phyloP scores from a whole-genome alignment of 1,140 invertebrate species.

The Euwallacea similis region DNA sequence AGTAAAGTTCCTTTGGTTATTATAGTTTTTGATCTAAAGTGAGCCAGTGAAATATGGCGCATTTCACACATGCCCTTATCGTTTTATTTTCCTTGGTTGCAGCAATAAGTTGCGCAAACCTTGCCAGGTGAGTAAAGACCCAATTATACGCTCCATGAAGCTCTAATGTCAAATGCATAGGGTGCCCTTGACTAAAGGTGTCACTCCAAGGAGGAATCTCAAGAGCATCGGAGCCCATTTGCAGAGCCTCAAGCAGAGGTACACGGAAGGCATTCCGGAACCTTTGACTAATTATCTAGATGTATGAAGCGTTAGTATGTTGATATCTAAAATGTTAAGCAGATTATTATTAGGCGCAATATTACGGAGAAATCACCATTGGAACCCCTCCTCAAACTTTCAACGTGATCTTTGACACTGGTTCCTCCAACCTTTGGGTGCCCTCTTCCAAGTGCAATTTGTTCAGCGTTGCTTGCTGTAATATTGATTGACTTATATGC shows the following conservation, averaged over 20 bases:
- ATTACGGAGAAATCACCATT: constrained; percentile 93
- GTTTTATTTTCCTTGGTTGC: constrained; percentile 14
- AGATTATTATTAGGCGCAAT: constrained; percentile 76
- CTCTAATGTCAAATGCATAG: constrained; percentile 55
- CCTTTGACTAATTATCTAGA: constrained; percentile 92
- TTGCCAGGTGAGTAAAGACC: background rate
- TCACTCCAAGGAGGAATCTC: constrained; percentile 70
- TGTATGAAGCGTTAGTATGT: constrained; percentile 57
- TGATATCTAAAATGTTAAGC: background rate
- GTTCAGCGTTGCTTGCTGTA: constrained; percentile 93
- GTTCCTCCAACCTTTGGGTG: constrained; percentile 98
- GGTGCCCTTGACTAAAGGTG: constrained; percentile 73
- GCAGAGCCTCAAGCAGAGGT: constrained; percentile 6
- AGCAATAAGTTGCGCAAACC: constrained; percentile 5
- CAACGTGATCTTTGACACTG: constrained; percentile 96
- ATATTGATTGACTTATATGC: constrained; percentile 51
- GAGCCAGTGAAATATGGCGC: background rate
- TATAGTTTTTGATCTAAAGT: too few relatives aligned
- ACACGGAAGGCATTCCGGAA: constrained; percentile 51
- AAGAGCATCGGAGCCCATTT: constrained; percentile 73
- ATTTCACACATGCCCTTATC: background rate
- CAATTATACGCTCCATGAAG: background rate
- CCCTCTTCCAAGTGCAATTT: constrained; percentile 92
- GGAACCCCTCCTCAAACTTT: constrained; percentile 92
- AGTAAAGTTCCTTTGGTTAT: background rate